phyloP scores from a whole-genome alignment of 2,888 invertebrate genomes.

The Malachius bipustulatus region DNA sequence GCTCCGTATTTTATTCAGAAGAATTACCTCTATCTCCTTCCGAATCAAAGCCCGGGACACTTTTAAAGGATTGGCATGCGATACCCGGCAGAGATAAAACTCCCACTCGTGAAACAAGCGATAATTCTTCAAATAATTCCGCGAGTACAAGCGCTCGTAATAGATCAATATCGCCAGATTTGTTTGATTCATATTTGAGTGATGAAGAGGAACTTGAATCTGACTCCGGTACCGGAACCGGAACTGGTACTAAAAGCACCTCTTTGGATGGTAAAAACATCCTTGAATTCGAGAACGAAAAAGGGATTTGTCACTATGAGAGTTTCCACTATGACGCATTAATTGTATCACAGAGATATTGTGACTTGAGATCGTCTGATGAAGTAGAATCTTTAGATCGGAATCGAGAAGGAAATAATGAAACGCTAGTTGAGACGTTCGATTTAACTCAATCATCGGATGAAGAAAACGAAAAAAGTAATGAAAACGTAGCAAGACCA shows the following conservation, averaged over 20 bases:
- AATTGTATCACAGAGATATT: constrained; percentile 11
- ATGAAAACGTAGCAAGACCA: no score
- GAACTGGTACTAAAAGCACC: neutral
- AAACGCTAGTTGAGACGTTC: no score
- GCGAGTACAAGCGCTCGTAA: constrained; percentile 2
- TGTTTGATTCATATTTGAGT: constrained; percentile 30
- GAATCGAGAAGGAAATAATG: no score
- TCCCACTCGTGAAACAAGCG: constrained; percentile 6
- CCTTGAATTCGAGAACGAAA: constrained; percentile 15
- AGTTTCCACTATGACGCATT: constrained; percentile 19
- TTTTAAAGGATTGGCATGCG: constrained; percentile 48
- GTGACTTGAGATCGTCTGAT: no score
- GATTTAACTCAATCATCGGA: constrained; percentile 34
- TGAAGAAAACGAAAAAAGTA: no score
- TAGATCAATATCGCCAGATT: constrained; percentile 27
- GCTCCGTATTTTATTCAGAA: constrained; percentile 13
- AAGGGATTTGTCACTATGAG: constrained; percentile 26
- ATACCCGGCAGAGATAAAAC: constrained; percentile 49
- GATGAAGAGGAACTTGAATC: constrained; percentile 18
- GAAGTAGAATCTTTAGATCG: no score
- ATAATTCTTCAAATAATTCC: neutral
- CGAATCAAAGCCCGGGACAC: constrained; percentile 31
- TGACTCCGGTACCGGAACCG: neutral
- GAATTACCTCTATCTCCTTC: neutral
- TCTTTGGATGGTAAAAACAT: constrained; percentile 7